Conservation (phyloP, 2,888 invertebrate species). For the Microplitis manilae region DNA sequence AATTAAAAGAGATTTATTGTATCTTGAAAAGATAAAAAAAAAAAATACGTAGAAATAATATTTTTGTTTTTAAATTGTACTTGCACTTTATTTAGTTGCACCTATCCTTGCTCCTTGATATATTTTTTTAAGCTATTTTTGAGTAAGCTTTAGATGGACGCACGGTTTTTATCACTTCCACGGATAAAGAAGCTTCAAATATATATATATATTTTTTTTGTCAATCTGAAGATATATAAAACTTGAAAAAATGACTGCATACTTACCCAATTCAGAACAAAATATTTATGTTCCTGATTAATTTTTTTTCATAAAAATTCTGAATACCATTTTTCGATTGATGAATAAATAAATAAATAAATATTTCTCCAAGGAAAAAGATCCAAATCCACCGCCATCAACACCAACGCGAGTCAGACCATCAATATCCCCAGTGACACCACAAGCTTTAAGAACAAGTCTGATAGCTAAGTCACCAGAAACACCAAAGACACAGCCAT, state of each 20-base stretch:
- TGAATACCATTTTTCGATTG: too few species aligned
- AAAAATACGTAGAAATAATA: slow-evolving; percentile 61
- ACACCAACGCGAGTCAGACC: slow-evolving; percentile 60
- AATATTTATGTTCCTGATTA: too few species aligned
- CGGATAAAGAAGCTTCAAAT: background rate
- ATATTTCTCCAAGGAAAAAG: slow-evolving; percentile 36
- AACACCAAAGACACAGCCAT: slow-evolving; percentile 30
- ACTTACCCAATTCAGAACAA: too few species aligned
- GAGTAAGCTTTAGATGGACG: background rate
- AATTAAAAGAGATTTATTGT: slow-evolving; percentile 27
- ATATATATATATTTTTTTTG: too few species aligned
- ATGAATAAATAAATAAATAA: background rate
- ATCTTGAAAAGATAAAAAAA: slow-evolving; percentile 22
- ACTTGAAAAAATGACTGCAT: too few species aligned
- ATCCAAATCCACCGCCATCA: slow-evolving; percentile 63
- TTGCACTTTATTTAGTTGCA: slow-evolving; percentile 55
- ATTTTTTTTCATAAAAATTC: too few species aligned
- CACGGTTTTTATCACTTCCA: background rate
- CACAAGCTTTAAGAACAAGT: slow-evolving; percentile 60
- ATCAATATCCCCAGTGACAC: slow-evolving; percentile 59
- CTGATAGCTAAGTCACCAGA: slow-evolving; percentile 51
- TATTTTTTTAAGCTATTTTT: slow-evolving; percentile 6
- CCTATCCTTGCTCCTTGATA: slow-evolving; percentile 33
- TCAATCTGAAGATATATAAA: too few species aligned
- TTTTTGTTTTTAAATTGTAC: slow-evolving; percentile 64